Percentiles rank a stretch among this genome's conserved stretches.
phyloP scores from a whole-genome alignment of 2,797 vertebrate genomes.

The Brotula barbata region DNA sequence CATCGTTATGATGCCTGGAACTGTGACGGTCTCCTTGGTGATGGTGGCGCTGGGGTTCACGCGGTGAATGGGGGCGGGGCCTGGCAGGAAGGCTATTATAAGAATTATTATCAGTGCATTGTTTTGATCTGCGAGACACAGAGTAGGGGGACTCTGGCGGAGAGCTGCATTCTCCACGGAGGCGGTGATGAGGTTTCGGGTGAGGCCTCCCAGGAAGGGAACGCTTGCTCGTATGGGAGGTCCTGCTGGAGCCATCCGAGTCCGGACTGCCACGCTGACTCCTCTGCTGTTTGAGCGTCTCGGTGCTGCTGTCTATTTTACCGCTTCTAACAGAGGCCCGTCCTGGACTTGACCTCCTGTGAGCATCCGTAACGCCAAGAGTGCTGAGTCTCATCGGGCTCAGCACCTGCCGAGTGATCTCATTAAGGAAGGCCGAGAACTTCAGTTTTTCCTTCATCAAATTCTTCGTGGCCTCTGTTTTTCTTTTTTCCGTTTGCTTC shows the following conservation, averaged over 20 bases:
- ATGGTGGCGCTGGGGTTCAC: constrained; percentile 39
- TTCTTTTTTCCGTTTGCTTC: constrained; percentile 58
- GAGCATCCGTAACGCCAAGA: constrained; percentile 79
- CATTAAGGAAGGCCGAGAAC: constrained; percentile 86
- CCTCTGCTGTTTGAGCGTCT: constrained; percentile 40
- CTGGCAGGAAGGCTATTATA: constrained; percentile 37
- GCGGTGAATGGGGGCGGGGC: constrained; percentile 29
- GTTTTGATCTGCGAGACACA: constrained; percentile 24
- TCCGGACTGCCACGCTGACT: constrained; percentile 57
- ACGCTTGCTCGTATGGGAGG: constrained; percentile 48
- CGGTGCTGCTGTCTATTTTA: constrained; percentile 38
- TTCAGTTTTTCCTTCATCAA: constrained; percentile 80
- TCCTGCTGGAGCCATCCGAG: constrained; percentile 62
- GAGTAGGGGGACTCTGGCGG: constrained; percentile 29
- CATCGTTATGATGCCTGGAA: constrained; percentile 23
- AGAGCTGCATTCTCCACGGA: constrained; percentile 12
- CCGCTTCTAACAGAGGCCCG: constrained; percentile 43
- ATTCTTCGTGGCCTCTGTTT: constrained; percentile 65
- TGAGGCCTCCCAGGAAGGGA: constrained; percentile 48
- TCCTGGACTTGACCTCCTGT: constrained; percentile 59
- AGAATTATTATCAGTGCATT: constrained; percentile 46
- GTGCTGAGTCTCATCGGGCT: constrained; percentile 82
- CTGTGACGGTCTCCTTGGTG: constrained; percentile 32
- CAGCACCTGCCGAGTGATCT: constrained; percentile 85
- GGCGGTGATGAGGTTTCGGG: constrained; percentile 48